Evolutionary conservation across 2,888 invertebrate genomes (phyloP), one percentile per base, ranked within the genome.

Genomic region (Slavum lentiscoides): DNA sequence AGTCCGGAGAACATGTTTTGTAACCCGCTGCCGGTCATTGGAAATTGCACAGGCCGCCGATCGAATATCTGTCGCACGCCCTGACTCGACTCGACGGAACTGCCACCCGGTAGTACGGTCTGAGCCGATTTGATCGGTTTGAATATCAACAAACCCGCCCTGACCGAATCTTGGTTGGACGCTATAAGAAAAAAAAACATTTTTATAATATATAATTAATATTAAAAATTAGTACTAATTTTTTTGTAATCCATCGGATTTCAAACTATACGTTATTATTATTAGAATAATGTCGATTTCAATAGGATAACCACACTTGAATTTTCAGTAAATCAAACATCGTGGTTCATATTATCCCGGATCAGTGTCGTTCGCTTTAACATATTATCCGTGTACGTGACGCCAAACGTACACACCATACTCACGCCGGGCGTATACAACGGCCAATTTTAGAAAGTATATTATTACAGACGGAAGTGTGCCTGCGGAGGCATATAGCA

Each of bases 131-230:
- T 82, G 83, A 85, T 82, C 39, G 87, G 86, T 84, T 86, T 86
- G 83, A 85, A 85, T 74, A 87, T 85, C 83, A 87, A 85, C 37
- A 87, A 85, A 61, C 87, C 87, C 5, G 87, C 86, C 69, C 85
- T 85, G 15, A 84, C 85, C 82, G 85, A 85, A 9, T 80, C 70
- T 83, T 85, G 86, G 55, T 80, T 70, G 21, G 49, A 49, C 49
- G 17, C 76, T 69, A 15, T 1, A 19, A 7, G 43, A 55, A 3
- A 55, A 55, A 55, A 19, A 55, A 6, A 19, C 19, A 8, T 2
- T 30, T 2, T 30, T 30, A 30, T 30, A 30, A 30, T 30, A 30
- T 30, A 30, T 30, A 30, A 30, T 30, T 30, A 30, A n/a, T n/a
- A n/a, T n/a, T n/a, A n/a, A n/a, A n/a, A n/a, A n/a, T n/a, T n/a